Evolutionary conservation across 1,140 invertebrate genomes (phyloP), one percentile per base, ranked within the genome.

Genomic region (Protaetia brevitarsis): DNA sequence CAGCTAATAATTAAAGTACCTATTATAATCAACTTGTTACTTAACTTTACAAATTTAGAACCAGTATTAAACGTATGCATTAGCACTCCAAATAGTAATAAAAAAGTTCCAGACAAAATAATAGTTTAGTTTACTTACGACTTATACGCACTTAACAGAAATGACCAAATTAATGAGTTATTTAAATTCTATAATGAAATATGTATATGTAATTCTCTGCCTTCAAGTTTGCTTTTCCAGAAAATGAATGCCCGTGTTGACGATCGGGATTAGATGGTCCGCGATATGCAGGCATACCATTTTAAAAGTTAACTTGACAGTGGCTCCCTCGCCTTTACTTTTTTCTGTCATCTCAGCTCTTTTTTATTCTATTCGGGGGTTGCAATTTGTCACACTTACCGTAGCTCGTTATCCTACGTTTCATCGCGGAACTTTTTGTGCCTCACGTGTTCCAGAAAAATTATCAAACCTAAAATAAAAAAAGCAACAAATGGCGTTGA

Each of bases 381-480:
- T 59, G 57, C 57, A 59, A 59, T 59, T 59, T 59, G 57, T 59
- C 26, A 59, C 57, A 59, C 57, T 59, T 31, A 31, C 29, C 29
- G 57, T 28, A 59, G 26, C 57, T 51, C 26, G 29, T 59, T 59
- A 59, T 59, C 57, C 29, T 29, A 8, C 27, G 28, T 59, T 59
- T 29, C 57, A 59, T 59, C 57, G 57, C 29, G 11, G 57, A 29
- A 31, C n/a, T 29, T 19, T 29, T 29, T 59, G 16, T 59, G 29
- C 11, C 10, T 27, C 29, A 59, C 23, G 57, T 59, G 26, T 59
- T 59, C 57, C 16, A 31, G 57, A 59, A 59, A 59, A 29, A 51
- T 51, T 51, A 51, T 19, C 41, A 11, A 51, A 23, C 1, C 41
- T 23, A 51, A 51, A 51, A 51, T 51, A 23, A 51, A 59, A 59